These are phyloP conservation scores for Stictonetta naevosa DNA, from an alignment of 2,113 vertebrate species.

Conservation along the genomic window DNA sequence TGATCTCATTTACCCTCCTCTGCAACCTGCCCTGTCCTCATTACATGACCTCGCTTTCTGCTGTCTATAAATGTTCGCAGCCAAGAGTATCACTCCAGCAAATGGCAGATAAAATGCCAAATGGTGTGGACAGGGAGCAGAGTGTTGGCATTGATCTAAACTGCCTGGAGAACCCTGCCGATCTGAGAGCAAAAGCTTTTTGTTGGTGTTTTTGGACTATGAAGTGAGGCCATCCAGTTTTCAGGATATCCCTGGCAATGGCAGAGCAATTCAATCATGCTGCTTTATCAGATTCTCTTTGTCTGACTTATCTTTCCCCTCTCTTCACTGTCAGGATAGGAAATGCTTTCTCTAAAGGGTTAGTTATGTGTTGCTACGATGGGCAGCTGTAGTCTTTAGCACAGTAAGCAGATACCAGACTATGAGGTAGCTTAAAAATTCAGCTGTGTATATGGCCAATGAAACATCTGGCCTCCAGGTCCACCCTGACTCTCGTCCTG, in stretches of 20 bases:
- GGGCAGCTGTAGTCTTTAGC: not conserved
- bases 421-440: not conserved
- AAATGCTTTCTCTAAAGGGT: not conserved
- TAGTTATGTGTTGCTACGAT: not conserved
- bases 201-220: not conserved
- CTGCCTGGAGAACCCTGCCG: not conserved
- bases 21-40: not conserved
- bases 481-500: not conserved
- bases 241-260: not conserved
- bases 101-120: not conserved
- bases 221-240: not conserved
- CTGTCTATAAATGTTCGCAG: constrained; percentile 11
- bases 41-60: not conserved
- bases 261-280: not conserved
- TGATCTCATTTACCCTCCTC: not conserved
- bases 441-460: not conserved
- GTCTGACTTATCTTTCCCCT: not conserved
- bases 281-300: not conserved
- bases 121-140: not conserved
- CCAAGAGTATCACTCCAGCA: not conserved
- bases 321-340: not conserved
- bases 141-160: constrained; percentile 4
- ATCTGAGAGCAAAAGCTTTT: not conserved
- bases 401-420: not conserved
- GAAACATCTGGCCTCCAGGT: not conserved